Conservation (phyloP, 2,888 invertebrate genomes). For the Pristionchus arcanus region DNA sequence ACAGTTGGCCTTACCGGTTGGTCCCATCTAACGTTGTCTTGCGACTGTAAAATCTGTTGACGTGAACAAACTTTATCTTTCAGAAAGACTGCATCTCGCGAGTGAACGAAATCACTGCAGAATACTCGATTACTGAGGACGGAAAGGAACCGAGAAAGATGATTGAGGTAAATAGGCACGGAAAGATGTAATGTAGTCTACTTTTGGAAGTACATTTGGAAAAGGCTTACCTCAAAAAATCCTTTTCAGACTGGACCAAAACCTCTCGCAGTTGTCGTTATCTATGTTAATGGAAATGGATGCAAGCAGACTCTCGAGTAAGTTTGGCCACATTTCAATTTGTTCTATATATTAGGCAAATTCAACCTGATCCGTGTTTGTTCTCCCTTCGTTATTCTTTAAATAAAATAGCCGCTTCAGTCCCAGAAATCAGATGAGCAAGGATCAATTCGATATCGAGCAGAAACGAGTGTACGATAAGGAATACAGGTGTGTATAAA, state of each 20-base stretch:
- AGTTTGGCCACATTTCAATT: background rate
- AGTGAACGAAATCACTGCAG: constrained; percentile 27
- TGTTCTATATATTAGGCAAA: too few relatives aligned
- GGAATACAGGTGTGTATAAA: background rate
- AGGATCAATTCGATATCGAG: background rate
- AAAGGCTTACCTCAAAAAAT: background rate
- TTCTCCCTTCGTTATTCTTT: too few relatives aligned
- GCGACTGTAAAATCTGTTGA: too few relatives aligned
- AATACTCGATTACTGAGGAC: background rate
- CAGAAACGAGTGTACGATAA: background rate
- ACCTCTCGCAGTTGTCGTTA: background rate
- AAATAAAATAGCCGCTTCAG: background rate
- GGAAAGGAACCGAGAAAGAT: background rate
- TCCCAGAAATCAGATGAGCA: background rate
- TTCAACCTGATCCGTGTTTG: too few relatives aligned
- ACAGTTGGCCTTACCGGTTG: too few relatives aligned
- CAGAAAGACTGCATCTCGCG: background rate
- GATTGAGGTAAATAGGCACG: background rate
- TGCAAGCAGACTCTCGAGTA: background rate
- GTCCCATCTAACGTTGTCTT: too few relatives aligned
- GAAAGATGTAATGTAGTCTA: too few relatives aligned
- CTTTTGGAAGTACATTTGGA: background rate
- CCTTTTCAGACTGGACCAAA: background rate
- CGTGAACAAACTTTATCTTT: too few relatives aligned
- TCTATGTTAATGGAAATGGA: background rate